Percentiles rank a stretch among this genome's conserved stretches.
Conservation (phyloP, 2,113 vertebrate genomes). For the Cephalopholis sonnerati region DNA sequence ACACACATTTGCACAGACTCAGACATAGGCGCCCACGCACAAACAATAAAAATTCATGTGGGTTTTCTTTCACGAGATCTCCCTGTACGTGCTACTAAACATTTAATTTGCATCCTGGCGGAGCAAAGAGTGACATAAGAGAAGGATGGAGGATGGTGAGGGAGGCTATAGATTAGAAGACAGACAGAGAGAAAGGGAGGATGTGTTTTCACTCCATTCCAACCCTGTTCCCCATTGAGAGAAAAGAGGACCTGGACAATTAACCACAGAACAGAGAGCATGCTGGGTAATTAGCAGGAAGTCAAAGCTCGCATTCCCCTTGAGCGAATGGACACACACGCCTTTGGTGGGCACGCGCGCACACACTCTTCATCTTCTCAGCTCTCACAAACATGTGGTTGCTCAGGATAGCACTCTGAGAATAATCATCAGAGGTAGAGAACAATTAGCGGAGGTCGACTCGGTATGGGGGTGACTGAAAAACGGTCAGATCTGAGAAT, state of each 20-base stretch:
- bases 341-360: conserved; percentile 20
- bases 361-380: conserved; percentile 47
- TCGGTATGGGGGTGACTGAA: conserved; percentile 49
- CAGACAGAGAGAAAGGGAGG: conserved; percentile 32
- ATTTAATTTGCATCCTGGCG: conserved; percentile 65
- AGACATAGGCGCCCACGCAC: conserved; percentile 34
- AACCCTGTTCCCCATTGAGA: conserved; percentile 73
- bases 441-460: conserved; percentile 75
- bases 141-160: conserved; percentile 37
- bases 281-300: conserved; percentile 84
- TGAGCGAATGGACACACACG: conserved; percentile 55
- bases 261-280: conserved; percentile 84
- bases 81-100: conserved; percentile 50
- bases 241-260: conserved; percentile 81
- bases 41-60: conserved; percentile 53
- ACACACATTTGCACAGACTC: conserved; percentile 53
- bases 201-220: conserved; percentile 66
- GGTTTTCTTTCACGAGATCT: conserved; percentile 55
- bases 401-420: conserved; percentile 59
- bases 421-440: conserved; percentile 67
- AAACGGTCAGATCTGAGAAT: conserved; percentile 68
- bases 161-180: conserved; percentile 51
- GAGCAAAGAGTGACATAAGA: conserved; percentile 49
- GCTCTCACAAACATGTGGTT: conserved; percentile 69
- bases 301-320: conserved; percentile 81